Base-by-base conservation (phyloP, 1,140 invertebrate species). In the Drosophila dunni region DNA sequence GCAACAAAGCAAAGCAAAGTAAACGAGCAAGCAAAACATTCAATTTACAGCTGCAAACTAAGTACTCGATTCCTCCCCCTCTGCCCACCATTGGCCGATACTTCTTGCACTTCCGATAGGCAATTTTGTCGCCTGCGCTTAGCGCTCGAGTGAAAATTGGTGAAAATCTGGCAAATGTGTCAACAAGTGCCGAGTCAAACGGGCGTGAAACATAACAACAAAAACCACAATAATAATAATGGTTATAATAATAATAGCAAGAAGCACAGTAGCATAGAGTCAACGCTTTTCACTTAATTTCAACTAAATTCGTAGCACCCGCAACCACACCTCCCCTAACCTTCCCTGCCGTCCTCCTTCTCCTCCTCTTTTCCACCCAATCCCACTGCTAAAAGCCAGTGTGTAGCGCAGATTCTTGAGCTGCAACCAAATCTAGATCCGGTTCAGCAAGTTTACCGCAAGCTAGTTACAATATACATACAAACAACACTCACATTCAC, bases 361-460 rank as follows among this genome's bases (percentile, higher is more conserved):
- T 29, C 24, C 2, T 4, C 24, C 24, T 29, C 24, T 6, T 6
- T 29, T 5, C 45, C 53, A 70, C 60, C 51, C 20, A 44, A 69
- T 64, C 44, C 15, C 29, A 29, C 36, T 46, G 10, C n/a, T 53
- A 10, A 2, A 45, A 36, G 15, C 50, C 8, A 56, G 17, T 46
- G 33, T 71, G 53, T 65, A 48, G 72, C 65, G 69, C 83, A 88
- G 84, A 88, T 88, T 88, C 84, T 89, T 83, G 60, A 69, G 84
- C 69, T 84, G 80, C 82, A 88, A 83, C 83, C 79, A 73, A 88
- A 89, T 89, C 73, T 80, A 89, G 83, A 88, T 88, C 83, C 83
- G 84, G 84, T 88, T 88, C 84, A 89, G 83, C 83, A 88, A 88
- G 83, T 88, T 88, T 86, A 88, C 80, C 83, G 84, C 83, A 88